Base-by-base conservation (phyloP, 2,113 vertebrate genomes). In the Megaceryle torquata region DNA sequence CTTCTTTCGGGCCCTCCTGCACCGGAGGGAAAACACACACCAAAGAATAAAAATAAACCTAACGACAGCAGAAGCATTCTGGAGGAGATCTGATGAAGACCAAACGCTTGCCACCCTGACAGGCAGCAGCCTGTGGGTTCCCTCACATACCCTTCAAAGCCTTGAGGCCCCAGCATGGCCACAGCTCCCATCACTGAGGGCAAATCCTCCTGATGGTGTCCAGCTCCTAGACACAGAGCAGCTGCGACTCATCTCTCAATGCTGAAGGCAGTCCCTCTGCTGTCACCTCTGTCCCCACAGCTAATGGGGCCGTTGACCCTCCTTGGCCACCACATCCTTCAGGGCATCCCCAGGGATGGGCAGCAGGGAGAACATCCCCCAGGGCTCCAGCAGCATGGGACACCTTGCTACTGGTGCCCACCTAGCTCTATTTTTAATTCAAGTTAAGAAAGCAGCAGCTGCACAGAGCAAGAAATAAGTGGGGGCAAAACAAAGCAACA, bases 231-330 rank as follows among this genome's bases (percentile, higher is more conserved):
- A 8, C 17, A 11, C 1, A 1, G 8, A 37, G 65, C 4, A 11
- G 5, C 1, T 3, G 9, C 0, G 5, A 20, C 26, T 33, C 14
- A 5, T 14, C 6, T 26, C 70, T 11, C 1, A 0, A 31, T 29
- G 41, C 48, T 21, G 26, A 43, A 43, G 21, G 41, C 48, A 57
- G 59, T n/a, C 31, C 8, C 6, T 0, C 50, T 15, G 25, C 37
- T 0, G 0, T 54, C 43, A 33, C n/a, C 46, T 16, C 56, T 13
- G 16, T 24, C 48, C 28, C 77, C 43, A 14, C n/a, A 16, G 56
- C 29, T 19, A 29, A 11, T 1, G 1, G 41, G 13, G 2, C 43
- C 5, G 9, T 4, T 5, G 1, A 25, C 28, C 29, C 17, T 8
- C 35, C 22, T 13, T 2, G 19, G 41, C 24, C 3, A 0, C 53